Conservation (phyloP, 1,140 invertebrate genomes). For the Heliconius congener region DNA sequence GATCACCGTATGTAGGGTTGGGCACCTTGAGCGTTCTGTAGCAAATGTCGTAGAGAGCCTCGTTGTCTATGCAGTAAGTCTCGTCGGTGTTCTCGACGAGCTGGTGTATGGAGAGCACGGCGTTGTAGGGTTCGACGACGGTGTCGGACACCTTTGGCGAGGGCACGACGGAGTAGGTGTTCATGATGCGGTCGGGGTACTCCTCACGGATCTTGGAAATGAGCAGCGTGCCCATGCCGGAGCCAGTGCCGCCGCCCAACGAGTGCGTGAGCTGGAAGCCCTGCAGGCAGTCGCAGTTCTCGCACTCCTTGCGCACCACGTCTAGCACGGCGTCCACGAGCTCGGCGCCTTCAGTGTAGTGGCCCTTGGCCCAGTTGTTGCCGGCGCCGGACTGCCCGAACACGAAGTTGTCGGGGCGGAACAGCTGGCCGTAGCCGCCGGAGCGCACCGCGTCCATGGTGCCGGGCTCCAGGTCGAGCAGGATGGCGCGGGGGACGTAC, state of each 20-base stretch:
- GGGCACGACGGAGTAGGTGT: constrained; percentile 91
- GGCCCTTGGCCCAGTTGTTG: constrained; percentile 93
- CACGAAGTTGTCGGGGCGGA: constrained; percentile 87
- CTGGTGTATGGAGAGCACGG: constrained; percentile 89
- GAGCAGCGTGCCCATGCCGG: constrained; percentile 83
- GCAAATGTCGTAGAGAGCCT: constrained; percentile 91
- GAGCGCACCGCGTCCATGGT: constrained; percentile 94
- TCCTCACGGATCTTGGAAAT: constrained; percentile 90
- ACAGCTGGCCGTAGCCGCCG: constrained; percentile 86
- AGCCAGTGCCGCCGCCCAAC: constrained; percentile 89
- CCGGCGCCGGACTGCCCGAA: constrained; percentile 70
- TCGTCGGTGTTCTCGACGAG: constrained; percentile 92
- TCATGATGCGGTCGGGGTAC: constrained; percentile 93
- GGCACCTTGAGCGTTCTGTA: constrained; percentile 90
- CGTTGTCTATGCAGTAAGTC: constrained; percentile 92
- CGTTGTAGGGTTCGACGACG: constrained; percentile 94
- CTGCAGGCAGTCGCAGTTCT: constrained; percentile 88
- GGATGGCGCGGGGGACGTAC: constrained; percentile 88
- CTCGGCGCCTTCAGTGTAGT: constrained; percentile 94
- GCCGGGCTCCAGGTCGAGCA: constrained; percentile 92
- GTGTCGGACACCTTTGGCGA: constrained; percentile 89
- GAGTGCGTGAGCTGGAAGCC: constrained; percentile 91
- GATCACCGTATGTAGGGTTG: constrained; percentile 90
- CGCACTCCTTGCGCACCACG: constrained; percentile 91
- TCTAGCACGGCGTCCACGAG: constrained; percentile 90